Evolutionary conservation across 2,888 invertebrate species (phyloP).

Genomic region (Molorchus minor): DNA sequence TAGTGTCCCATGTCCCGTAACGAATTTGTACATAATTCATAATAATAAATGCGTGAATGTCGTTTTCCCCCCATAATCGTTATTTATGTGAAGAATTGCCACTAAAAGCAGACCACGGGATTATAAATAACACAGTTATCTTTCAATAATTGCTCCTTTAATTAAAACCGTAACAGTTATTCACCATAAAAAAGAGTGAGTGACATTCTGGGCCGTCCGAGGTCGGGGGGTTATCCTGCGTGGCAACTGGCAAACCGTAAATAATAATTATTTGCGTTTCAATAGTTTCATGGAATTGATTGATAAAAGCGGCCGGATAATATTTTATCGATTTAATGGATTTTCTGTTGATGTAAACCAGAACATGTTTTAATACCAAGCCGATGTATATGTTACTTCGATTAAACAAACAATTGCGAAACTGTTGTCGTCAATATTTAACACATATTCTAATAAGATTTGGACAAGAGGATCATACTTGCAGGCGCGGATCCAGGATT

Average conservation of each 20-base stretch:
- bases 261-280: slow-evolving; percentile 26
- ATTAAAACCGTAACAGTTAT: slow-evolving; percentile 36
- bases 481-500: no score
- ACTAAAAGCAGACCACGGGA: slow-evolving; percentile 20
- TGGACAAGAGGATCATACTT: no score
- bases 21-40: slow-evolving; percentile 1
- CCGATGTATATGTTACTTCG: no score
- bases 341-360: background rate
- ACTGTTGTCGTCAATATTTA: no score
- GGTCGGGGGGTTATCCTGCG: slow-evolving; percentile 34
- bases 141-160: slow-evolving; percentile 35
- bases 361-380: no score
- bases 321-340: background rate
- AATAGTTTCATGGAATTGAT: slow-evolving; percentile 15
- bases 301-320: slow-evolving; percentile 4
- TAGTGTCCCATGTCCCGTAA: background rate
- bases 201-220: slow-evolving; percentile 26
- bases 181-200: slow-evolving; percentile 26
- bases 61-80: slow-evolving; percentile 13
- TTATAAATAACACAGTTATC: slow-evolving; percentile 37
- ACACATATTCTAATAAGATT: no score
- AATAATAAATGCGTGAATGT: slow-evolving; percentile 7
- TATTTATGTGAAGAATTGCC: slow-evolving; percentile 31
- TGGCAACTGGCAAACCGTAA: slow-evolving; percentile 32
- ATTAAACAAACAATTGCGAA: no score